These are phyloP conservation scores for Symphodus melops DNA, from an alignment of 2,113 vertebrate genomes.

Conservation along the genomic window DNA sequence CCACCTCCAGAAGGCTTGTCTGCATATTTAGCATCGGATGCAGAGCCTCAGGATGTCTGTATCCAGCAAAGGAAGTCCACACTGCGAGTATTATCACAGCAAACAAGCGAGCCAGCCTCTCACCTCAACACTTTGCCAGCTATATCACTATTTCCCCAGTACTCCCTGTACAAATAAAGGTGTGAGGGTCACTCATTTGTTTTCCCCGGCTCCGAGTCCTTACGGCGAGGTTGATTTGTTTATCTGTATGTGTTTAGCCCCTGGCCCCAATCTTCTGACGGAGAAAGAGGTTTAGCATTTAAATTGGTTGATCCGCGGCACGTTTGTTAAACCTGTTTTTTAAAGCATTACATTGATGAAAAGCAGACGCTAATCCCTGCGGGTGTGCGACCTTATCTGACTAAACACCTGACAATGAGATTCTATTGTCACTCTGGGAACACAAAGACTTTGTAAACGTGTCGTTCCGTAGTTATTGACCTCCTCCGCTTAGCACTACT, in stretches of 20 bases:
- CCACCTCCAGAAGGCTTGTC: conserved; percentile 33
- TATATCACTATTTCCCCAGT: conserved; percentile 81
- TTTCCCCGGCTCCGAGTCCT: conserved; percentile 83
- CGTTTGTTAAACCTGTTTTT: conserved; percentile 80
- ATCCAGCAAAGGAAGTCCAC: conserved; percentile 31
- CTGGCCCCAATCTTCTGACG: conserved; percentile 74
- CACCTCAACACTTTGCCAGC: conserved; percentile 77
- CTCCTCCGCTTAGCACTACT: conserved; percentile 29
- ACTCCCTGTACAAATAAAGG: conserved; percentile 85
- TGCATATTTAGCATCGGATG: conserved; percentile 30
- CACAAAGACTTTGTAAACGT: conserved; percentile 58
- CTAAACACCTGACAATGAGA: conserved; percentile 82
- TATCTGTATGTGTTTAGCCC: conserved; percentile 83
- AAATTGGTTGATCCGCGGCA: conserved; percentile 80
- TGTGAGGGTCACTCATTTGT: conserved; percentile 87
- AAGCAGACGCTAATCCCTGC: conserved; percentile 75
- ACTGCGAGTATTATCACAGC: conserved; percentile 41
- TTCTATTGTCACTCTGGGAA: conserved; percentile 60
- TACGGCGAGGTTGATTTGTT: conserved; percentile 88
- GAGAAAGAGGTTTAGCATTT: conserved; percentile 82
- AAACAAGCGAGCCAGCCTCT: conserved; percentile 83
- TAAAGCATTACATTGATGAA: conserved; percentile 81
- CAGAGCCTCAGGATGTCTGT: conserved; percentile 25
- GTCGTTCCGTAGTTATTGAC: conserved; percentile 55
- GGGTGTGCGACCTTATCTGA: conserved; percentile 78